phyloP scores from a whole-genome alignment of 2,888 invertebrate genomes.

The Dromius quadrimaculatus region DNA sequence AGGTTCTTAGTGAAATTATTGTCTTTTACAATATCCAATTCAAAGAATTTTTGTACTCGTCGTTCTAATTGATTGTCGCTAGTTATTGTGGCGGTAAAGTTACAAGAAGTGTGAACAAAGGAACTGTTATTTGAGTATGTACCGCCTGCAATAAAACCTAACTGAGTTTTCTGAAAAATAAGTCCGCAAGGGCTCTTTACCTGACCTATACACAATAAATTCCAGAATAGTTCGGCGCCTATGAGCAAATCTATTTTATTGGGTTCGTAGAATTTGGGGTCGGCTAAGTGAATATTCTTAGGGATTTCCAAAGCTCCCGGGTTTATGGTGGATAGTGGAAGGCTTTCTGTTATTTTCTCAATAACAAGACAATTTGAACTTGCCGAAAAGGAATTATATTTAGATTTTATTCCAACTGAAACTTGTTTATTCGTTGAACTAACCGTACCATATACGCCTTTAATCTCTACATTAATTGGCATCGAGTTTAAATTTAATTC shows the following conservation, averaged over 20 bases:
- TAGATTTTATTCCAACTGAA: background rate
- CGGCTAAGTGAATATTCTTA: slow-evolving; percentile 1
- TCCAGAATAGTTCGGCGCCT: background rate
- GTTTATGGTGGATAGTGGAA: background rate
- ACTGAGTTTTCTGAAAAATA: slow-evolving; percentile 11
- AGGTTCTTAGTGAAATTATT: too few species aligned
- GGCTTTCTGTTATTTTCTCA: slow-evolving; percentile 13
- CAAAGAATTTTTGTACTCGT: too few species aligned
- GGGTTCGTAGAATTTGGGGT: background rate
- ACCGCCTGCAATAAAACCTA: slow-evolving; percentile 13
- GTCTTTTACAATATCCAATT: too few species aligned
- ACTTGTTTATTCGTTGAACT: background rate
- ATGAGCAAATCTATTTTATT: background rate
- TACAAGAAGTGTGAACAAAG: too few species aligned
- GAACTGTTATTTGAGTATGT: slow-evolving; percentile 15
- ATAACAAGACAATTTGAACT: background rate
- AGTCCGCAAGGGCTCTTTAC: background rate
- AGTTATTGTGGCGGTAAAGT: too few species aligned
- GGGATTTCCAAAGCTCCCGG: background rate
- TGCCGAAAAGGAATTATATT: background rate
- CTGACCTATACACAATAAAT: background rate
- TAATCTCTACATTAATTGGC: background rate
- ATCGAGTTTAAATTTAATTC: background rate
- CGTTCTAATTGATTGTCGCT: too few species aligned
- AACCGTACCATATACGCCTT: background rate